A percentile compares a stretch with the other conserved stretches of the same genome.
phyloP scores from a whole-genome alignment of 2,888 invertebrate genomes.

The Chorisops tibialis region DNA sequence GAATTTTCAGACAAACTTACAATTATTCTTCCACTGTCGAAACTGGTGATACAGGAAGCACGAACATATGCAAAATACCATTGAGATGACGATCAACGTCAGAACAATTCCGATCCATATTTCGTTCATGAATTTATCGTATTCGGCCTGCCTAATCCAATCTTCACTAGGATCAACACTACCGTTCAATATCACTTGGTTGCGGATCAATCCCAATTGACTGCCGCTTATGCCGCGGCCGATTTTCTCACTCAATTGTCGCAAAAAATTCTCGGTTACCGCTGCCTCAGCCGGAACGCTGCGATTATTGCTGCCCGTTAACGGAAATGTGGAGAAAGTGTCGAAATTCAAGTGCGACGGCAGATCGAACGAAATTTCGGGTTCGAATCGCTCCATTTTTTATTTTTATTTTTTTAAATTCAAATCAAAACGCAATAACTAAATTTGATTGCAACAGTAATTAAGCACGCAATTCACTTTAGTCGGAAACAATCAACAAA shows the following conservation, averaged over 20 bases:
- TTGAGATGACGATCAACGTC: constrained; percentile 59
- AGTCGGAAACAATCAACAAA: too few species aligned
- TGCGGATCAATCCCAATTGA: constrained; percentile 36
- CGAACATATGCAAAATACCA: constrained; percentile 62
- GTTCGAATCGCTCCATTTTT: constrained; percentile 45
- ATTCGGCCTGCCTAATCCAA: constrained; percentile 51
- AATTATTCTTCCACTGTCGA: constrained; percentile 61
- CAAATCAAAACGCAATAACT: not conserved
- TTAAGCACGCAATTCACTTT: not conserved
- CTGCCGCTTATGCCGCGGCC: constrained; percentile 40
- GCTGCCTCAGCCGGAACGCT: not conserved
- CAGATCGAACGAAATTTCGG: constrained; percentile 46
- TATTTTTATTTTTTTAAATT: too few species aligned
- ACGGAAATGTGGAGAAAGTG: constrained; percentile 39
- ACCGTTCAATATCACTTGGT: constrained; percentile 45
- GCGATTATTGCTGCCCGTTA: not conserved
- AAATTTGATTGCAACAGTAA: not conserved
- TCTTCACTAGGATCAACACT: constrained; percentile 37
- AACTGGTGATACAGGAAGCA: constrained; percentile 64
- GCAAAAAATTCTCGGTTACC: constrained; percentile 42
- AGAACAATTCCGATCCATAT: constrained; percentile 63
- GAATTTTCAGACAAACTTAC: constrained; percentile 50
- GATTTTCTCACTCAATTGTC: constrained; percentile 45
- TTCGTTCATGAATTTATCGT: constrained; percentile 61
- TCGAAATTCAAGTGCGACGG: constrained; percentile 48